Base-by-base conservation (phyloP, 1,140 invertebrate species). In the Conus ventricosus region DNA sequence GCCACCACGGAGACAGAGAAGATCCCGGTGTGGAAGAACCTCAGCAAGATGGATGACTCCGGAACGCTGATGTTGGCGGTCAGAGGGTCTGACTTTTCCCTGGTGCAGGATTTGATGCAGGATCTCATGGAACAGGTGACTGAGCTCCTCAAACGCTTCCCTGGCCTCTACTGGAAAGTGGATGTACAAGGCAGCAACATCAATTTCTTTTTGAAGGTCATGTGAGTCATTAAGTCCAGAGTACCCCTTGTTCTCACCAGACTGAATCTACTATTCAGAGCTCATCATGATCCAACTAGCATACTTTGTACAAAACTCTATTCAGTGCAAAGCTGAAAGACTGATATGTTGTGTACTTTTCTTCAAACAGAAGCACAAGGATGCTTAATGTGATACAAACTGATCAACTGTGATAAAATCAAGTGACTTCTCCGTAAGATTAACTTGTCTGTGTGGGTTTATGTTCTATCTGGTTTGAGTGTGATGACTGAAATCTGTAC, bases 121-220 rank as follows among this genome's bases (percentile, higher is more conserved):
- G 91, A 93, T 27, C 27, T 93, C 13, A 90, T 92, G 39, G 90
- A 92, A 63, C 80, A 90, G 20, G 88, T 94, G 23, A 92, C 91
- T 54, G 89, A 91, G 17, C 83, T 91, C 57, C 67, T 94, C 23
- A 60, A 86, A 5, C 88, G 89, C 63, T 91, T 91, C 54, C 91
- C 91, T 15, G 93, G 93, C 13, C 90, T 94, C 25, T 91, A 92
- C 67, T 94, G 93, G 93, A 93, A 89, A 63, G 87, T 94, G 7
- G 87, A 91, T 55, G 91, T 90, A n/a, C 90, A 90, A n/a, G 85
- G 85, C n/a, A 76, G 85, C 53, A 87, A 39, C 71, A 54, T 78
- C 20, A 20, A 57, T 20, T 27, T 39, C 63, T 75, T 87, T 17
- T 75, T 87, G n/a, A 84, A 81, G 80, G 80, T 81, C 80, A 81